These are phyloP conservation scores for Sphaeridia pumilis DNA, from an alignment of 2,888 invertebrate species.

Conservation along the genomic window DNA sequence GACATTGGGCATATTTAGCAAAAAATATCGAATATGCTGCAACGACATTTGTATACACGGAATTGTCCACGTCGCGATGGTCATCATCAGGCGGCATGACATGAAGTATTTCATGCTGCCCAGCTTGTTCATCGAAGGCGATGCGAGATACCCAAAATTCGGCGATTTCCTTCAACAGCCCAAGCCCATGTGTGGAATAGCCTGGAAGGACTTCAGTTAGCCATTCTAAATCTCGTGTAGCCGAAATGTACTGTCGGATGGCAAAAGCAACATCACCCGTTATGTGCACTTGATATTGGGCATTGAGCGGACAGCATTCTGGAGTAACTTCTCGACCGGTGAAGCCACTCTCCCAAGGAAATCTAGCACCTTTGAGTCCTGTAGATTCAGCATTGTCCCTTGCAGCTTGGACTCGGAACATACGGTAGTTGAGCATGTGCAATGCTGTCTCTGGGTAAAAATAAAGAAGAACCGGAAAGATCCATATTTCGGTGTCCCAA, in stretches of 20 bases:
- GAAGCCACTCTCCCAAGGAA: conserved; percentile 35
- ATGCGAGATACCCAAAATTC: conserved; percentile 33
- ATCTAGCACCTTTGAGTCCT: conserved; percentile 29
- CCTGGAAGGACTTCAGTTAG: conserved; percentile 14
- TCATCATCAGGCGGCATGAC: conserved; percentile 40
- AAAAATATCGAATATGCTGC: conserved; percentile 36
- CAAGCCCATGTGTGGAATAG: conserved; percentile 27
- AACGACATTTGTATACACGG: conserved; percentile 38
- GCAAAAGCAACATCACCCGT: conserved; percentile 35
- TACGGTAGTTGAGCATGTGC: conserved; percentile 33
- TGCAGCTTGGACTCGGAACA: conserved; percentile 24
- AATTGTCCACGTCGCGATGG: conserved; percentile 37
- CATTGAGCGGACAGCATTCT: conserved; percentile 34
- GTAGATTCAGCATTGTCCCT: conserved; percentile 27
- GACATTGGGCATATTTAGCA: conserved; percentile 35
- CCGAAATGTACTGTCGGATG: conserved; percentile 31
- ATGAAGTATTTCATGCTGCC: conserved; percentile 30
- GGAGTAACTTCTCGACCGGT: conserved; percentile 36
- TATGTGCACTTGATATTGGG: conserved; percentile 32
- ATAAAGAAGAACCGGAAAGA: conserved; percentile 33
- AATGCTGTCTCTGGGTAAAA: conserved; percentile 30
- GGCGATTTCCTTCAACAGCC: conserved; percentile 33
- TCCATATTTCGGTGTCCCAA: conserved; percentile 37
- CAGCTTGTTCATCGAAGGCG: conserved; percentile 19
- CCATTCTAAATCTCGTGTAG: conserved; percentile 30